Evolutionary conservation across 2,797 vertebrate genomes (phyloP).

Genomic region (Arrhamphus sclerolepis): DNA sequence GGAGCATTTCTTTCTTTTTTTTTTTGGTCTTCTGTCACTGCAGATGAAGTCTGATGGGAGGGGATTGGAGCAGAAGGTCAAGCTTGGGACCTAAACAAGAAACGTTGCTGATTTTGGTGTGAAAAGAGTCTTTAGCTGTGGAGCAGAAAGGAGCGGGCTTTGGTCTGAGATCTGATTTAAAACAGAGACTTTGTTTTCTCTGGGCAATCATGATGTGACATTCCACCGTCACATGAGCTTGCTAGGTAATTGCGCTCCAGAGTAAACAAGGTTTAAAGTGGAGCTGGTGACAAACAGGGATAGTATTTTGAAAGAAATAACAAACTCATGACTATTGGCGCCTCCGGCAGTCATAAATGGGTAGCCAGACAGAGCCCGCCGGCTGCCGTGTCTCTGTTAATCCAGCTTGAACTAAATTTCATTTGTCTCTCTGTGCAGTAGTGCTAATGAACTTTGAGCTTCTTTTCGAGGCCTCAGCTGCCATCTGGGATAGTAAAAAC

Average conservation of each 20-base stretch:
- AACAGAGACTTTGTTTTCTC: neutral
- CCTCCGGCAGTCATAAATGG: conserved; percentile 12
- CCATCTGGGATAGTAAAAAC: conserved; percentile 51
- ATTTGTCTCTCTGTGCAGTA: conserved; percentile 43
- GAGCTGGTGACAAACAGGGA: conserved; percentile 16
- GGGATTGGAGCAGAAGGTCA: too few relatives aligned
- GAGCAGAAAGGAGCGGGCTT: too few relatives aligned
- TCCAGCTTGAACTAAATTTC: conserved; percentile 12
- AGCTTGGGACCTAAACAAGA: too few relatives aligned
- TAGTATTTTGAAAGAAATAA: conserved; percentile 41
- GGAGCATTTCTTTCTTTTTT: too few relatives aligned
- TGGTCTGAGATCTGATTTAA: too few relatives aligned
- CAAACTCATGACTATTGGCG: conserved; percentile 32
- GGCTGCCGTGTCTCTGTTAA: conserved; percentile 6
- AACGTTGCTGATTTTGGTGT: too few relatives aligned
- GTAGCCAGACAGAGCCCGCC: neutral
- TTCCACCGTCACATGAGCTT: conserved; percentile 13
- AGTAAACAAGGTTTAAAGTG: conserved; percentile 21
- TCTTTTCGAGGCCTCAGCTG: conserved; percentile 35
- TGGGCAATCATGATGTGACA: neutral
- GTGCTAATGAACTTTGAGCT: conserved; percentile 68
- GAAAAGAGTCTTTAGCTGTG: too few relatives aligned
- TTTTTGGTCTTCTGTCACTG: too few relatives aligned
- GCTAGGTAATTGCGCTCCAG: conserved; percentile 15
- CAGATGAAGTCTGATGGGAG: too few relatives aligned